Evolutionary conservation across 2,888 invertebrate species (phyloP), one percentile per base, ranked within the genome.

Genomic region (Sthenelais limicola): DNA sequence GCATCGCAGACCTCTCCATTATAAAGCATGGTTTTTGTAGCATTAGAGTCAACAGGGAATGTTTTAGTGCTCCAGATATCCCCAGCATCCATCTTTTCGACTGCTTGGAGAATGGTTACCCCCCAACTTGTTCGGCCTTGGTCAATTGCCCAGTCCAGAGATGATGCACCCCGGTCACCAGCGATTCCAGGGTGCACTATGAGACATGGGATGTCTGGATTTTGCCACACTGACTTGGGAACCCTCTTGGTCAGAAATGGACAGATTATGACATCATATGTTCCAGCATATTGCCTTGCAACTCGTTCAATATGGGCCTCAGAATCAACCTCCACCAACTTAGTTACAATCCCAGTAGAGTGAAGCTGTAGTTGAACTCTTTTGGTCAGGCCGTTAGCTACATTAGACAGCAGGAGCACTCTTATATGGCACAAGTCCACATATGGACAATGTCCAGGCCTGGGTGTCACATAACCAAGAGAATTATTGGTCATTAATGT

Each of bases 61-160:
- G 35, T 56, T 32, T 3, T 9, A 18, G 35, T 35, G 21, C 51
- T 54, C 52, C 54, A 73, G 18, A 73, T 43, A 1, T 48, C 52
- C 0, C 73, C 73, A 18, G 54, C 56, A 33, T 73, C 73, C 73
- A 73, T 68, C 32, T 73, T 68, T 26, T 73, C 43, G 4, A 7
- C 68, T 43, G 18, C 43, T 18, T 43, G 43, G 9, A 43, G 43
- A 18, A 43, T 18, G 12, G 43, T 43, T 18, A 43, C 43, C 18
- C 43, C 43, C 43, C 43, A 43, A 18, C 12, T 43, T 18, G 12
- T 43, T 18, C 43, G 9, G 12, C 18, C 18, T 43, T 43, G 12
- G 12, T 12, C 12, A 18, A 43, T 43, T 43, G 43, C 43, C 43
- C 43, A 43, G 18, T 43, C 43, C 43, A 43, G 43, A 12, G 43